phyloP scores from a whole-genome alignment of 2,113 vertebrate genomes.

The Anseranas semipalmata region DNA sequence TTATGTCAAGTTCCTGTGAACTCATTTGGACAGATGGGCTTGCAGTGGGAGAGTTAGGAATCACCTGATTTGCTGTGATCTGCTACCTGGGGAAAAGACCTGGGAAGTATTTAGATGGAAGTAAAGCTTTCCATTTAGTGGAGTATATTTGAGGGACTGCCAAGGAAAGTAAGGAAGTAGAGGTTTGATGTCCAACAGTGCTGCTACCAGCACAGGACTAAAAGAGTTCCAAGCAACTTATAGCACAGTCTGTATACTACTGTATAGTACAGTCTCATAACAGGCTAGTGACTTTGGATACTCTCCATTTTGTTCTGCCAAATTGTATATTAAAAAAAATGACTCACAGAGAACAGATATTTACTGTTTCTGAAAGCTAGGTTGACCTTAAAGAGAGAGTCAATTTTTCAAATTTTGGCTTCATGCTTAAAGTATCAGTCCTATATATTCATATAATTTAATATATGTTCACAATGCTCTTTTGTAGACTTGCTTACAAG shows the following conservation, averaged over 20 bases:
- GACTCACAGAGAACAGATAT: not conserved
- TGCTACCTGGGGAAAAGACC: not conserved
- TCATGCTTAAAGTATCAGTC: not conserved
- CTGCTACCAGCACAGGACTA: not conserved
- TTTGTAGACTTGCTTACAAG: not conserved
- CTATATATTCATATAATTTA: not conserved
- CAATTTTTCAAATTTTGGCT: not conserved
- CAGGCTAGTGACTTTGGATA: not conserved
- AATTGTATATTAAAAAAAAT: not conserved
- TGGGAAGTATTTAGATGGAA: not conserved
- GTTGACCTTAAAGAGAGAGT: not conserved
- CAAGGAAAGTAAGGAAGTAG: not conserved
- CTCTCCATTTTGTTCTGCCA: not conserved
- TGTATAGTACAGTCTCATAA: not conserved
- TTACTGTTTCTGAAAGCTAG: not conserved
- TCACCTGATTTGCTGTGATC: not conserved
- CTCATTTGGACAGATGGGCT: not conserved
- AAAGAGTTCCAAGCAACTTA: no score
- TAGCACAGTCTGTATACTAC: no score
- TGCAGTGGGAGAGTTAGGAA: not conserved
- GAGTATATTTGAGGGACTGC: not conserved
- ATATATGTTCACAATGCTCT: not conserved
- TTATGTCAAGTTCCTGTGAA: not conserved
- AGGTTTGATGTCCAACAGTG: not conserved
- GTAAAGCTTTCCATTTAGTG: not conserved